A percentile compares a stretch with the other conserved stretches of the same genome.
phyloP scores from a whole-genome alignment of 2,797 vertebrate species.

The Pipistrellus pygmaeus region DNA sequence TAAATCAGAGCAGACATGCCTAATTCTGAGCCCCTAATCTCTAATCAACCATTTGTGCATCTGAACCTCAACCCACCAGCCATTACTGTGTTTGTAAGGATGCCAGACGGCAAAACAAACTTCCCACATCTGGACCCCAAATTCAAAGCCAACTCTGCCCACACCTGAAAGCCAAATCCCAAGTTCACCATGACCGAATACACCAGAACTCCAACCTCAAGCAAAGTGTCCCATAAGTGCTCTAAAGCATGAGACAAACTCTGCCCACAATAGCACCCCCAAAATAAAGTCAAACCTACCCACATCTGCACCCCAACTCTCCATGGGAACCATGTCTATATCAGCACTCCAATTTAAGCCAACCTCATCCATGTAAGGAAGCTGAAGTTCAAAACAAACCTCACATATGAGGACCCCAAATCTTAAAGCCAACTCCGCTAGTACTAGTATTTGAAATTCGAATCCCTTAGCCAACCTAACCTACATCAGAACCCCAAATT shows the following conservation, averaged over 20 bases:
- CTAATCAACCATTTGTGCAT: not conserved
- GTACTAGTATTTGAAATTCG: not conserved
- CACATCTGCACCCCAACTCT: not conserved
- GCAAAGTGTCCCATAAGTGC: not conserved
- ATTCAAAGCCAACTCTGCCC: not conserved
- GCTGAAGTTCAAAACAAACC: not conserved
- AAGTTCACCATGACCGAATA: not conserved
- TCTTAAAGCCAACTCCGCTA: not conserved
- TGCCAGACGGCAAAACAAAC: not conserved
- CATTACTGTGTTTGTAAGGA: not conserved
- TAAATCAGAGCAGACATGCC: not conserved
- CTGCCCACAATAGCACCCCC: not conserved
- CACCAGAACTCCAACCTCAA: not conserved
- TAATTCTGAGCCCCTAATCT: not conserved
- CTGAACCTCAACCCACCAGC: not conserved
- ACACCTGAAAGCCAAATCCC: not conserved
- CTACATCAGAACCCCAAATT: conserved; percentile 4
- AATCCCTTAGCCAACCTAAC: not conserved
- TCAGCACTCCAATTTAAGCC: not conserved
- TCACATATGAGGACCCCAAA: not conserved
- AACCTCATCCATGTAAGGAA: not conserved
- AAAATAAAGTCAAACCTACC: not conserved
- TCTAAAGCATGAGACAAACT: not conserved
- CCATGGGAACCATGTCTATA: not conserved
- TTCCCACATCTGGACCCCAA: not conserved